Base-by-base conservation (phyloP, 2,888 invertebrate genomes). In the Gasteruption jaculator region DNA sequence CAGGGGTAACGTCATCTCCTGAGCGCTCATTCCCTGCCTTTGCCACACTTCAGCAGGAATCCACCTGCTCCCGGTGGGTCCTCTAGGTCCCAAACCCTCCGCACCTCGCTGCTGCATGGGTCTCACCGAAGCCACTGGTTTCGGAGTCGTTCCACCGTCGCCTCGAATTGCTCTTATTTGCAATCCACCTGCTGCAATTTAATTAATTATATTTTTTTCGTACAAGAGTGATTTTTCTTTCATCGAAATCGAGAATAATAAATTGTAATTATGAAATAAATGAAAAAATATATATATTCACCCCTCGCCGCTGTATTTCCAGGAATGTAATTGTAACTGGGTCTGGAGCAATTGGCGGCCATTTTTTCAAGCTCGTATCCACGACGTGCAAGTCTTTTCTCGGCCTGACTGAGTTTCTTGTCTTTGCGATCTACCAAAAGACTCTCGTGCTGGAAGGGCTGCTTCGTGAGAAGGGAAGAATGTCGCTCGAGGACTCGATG, bases 361-460 rank as follows among this genome's bases (percentile, higher is more conserved):
- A 91, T 88, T 73, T 96, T 96, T 63, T 96, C 95, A 50, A 92
- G 74, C 68, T 95, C 94, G 67, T 96, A 96, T 27, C 89, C 86
- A 48, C 93, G 81, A 65, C 94, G 90, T 0, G 96, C 96, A 38
- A 94, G 74, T 52, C 91, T 76, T 68, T 96, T 96, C 68, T 96
- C 96, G 19, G 91, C 89, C 63, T 88, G 87, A 0, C 94, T 93
- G 29, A 96, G 73, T 61, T 94, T 91, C 70, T 94, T 89, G 61
- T 95, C 95, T 65, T 95, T 94, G 29, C 93, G 80, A 71, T 96
- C 96, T 3, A 95, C 87, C 21, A 97, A 75, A 38, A 96, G 74
- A 7, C 94, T 93, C 70, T 97, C 96, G 63, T 97, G 96, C 57
- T 91, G 89, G 74, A 96, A 96, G 0, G 96, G 96, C 60, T 88